Conservation (phyloP, 2,113 vertebrate genomes). For the Ptilorrhoa leucosticta region DNA sequence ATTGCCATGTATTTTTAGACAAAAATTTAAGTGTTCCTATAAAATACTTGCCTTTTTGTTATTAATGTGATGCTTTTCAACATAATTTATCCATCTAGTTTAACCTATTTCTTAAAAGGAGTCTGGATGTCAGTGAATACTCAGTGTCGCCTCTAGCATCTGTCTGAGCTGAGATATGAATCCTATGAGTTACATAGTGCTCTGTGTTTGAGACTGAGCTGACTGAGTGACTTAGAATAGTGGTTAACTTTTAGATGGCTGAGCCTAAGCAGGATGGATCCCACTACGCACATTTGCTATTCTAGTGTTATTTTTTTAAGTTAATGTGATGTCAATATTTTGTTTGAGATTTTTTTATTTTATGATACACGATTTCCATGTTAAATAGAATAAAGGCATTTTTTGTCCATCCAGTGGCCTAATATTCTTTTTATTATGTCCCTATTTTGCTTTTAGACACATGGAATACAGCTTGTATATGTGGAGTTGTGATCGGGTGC, state of each 20-base stretch:
- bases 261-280: neutral
- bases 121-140: neutral
- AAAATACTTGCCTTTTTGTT: neutral
- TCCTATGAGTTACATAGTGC: accelerated
- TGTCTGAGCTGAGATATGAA: neutral
- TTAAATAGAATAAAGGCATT: neutral
- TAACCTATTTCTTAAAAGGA: neutral
- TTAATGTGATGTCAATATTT: neutral
- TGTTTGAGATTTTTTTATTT: neutral
- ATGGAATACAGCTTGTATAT: neutral
- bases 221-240: neutral
- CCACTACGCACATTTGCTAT: neutral
- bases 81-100: neutral
- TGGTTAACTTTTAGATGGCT: neutral
- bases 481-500: neutral
- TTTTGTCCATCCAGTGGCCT: neutral
- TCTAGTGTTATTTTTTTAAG: neutral
- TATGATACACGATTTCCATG: neutral
- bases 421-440: neutral
- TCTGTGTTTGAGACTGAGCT: neutral
- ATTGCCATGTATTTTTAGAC: neutral
- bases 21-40: neutral
- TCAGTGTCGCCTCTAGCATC: neutral
- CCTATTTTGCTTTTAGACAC: neutral
- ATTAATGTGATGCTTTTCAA: neutral